Base-by-base conservation (phyloP, 2,888 invertebrate species). In the Drosophila colorata region DNA sequence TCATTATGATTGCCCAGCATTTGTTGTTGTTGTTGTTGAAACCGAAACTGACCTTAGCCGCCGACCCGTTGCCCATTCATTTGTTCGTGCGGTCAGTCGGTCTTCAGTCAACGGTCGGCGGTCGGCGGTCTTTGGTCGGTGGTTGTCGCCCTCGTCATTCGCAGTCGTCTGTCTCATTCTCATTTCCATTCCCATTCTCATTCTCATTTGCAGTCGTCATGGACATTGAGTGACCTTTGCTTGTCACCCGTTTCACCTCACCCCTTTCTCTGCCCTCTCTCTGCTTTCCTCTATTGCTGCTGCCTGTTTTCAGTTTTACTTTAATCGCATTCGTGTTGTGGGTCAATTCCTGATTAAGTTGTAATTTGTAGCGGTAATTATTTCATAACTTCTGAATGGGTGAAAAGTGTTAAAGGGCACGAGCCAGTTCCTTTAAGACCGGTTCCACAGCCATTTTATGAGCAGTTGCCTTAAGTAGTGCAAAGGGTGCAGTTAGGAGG, bases 191-290 rank as follows among this genome's bases (percentile, higher is more conserved):
- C 25, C 33, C 31, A 4, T 23, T 37, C 33, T 4, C 35, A 7
- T 52, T 23, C 25, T 31, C 52, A 56, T 48, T 64, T 23, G 9
- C 43, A 69, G 59, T 77, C 71, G 85, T 82, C 71, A 80, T 84
- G 87, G 85, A 73, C 87, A 80, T 80, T 87, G 78, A 83, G 60
- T 85, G 85, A 85, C 87, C 85, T 85, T 87, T 80, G 69, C 58
- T 60, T 80, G 87, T 78, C 80, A 79, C 64, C 70, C 65, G 41
- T 69, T 33, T 46, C 47, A 44, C 53, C 59, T 25, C 35, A 11
- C 23, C 18, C 13, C 14, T 13, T 8, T 18, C 40, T 11, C 20
- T 9, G n/a, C n/a, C n/a, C 13, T 9, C 23, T 18, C 35, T n/a
- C 20, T 2, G 7, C 23, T 18, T 33, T 11, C 16, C 11, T 31